Percentiles rank a stretch among this genome's conserved stretches.
phyloP scores from a whole-genome alignment of 37 sponge, comb jelly and placozoan genomes.

The Halisarca cf. caerulea region DNA sequence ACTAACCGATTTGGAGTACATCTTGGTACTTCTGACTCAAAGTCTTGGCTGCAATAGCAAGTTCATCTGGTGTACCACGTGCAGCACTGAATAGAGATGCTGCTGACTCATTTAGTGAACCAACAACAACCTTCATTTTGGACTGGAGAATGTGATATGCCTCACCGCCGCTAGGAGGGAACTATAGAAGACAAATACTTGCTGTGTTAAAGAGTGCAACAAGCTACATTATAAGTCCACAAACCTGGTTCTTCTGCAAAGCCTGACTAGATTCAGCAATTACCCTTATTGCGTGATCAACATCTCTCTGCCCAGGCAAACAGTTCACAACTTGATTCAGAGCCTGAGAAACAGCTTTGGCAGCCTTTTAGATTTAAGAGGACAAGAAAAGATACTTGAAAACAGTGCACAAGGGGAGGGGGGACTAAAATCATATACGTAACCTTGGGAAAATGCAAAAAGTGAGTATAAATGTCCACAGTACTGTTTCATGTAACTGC shows the following conservation, averaged over 20 bases:
- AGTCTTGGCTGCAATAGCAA: conserved; percentile 77
- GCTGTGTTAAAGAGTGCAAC: background rate
- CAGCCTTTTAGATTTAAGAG: too few species aligned
- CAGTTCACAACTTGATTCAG: conserved; percentile 93
- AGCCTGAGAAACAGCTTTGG: conserved; percentile 94
- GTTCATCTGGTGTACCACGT: conserved; percentile 82
- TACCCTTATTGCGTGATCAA: conserved; percentile 95
- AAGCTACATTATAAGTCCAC: background rate
- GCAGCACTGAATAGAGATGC: conserved; percentile 83
- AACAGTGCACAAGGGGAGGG: too few species aligned
- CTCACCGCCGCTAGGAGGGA: conserved; percentile 60
- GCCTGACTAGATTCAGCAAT: conserved; percentile 87
- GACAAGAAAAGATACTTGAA: too few species aligned
- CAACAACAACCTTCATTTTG: conserved; percentile 81
- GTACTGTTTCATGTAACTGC: too few species aligned
- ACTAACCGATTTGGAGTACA: conserved; percentile 47
- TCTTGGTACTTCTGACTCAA: conserved; percentile 76
- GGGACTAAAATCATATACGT: too few species aligned
- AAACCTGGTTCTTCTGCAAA: conserved; percentile 59
- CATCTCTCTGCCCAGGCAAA: conserved; percentile 94
- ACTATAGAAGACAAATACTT: conserved; percentile 37
- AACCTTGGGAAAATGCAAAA: background rate
- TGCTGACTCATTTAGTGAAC: conserved; percentile 83
- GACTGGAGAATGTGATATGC: conserved; percentile 83
- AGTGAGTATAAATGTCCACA: background rate